Evolutionary conservation across 2,797 vertebrate species (phyloP).

Genomic region (Sarcoramphus papa): DNA sequence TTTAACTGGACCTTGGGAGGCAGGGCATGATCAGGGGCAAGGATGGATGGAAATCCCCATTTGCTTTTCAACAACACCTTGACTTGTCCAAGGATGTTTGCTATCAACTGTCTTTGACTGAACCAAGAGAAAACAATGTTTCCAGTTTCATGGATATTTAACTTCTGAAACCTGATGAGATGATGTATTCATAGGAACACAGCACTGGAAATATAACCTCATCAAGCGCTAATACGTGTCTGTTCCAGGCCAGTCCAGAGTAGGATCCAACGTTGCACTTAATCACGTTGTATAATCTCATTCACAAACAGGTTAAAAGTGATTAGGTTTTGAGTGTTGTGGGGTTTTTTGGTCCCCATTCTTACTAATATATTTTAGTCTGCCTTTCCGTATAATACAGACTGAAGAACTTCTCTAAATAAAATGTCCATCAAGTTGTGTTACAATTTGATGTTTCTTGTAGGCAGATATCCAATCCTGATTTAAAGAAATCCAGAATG

Average conservation of each 20-base stretch:
- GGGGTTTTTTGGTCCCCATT: not conserved
- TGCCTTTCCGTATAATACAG: not conserved
- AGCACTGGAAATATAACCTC: not conserved
- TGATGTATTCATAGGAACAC: not conserved
- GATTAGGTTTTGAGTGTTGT: not conserved
- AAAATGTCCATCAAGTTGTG: not conserved
- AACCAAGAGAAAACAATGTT: not conserved
- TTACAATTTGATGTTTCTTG: not conserved
- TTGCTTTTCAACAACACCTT: not conserved
- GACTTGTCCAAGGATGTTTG: not conserved
- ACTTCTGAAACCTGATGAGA: not conserved
- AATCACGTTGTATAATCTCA: not conserved
- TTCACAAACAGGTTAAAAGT: not conserved
- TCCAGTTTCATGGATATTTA: not conserved
- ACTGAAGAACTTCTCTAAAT: not conserved
- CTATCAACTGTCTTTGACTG: not conserved
- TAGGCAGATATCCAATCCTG: not conserved
- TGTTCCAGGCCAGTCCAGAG: not conserved
- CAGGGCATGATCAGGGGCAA: not conserved
- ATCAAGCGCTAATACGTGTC: not conserved
- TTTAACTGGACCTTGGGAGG: not conserved
- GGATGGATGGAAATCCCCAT: not conserved
- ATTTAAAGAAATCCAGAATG: not conserved
- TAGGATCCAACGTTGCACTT: not conserved
- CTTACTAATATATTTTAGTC: not conserved